phyloP scores from a whole-genome alignment of 2,113 vertebrate species.

The Cheirogaleus medius region DNA sequence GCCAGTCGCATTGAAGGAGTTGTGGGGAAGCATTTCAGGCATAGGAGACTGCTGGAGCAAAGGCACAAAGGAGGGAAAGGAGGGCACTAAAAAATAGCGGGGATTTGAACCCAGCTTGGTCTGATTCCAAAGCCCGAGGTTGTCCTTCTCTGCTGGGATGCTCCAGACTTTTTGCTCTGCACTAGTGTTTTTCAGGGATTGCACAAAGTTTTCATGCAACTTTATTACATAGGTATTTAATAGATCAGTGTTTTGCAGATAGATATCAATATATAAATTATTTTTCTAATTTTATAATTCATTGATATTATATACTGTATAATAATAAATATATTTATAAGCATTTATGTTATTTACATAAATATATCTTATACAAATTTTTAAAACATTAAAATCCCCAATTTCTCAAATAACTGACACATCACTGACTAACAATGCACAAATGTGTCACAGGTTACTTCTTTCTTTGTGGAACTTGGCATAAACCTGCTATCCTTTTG shows the following conservation, averaged over 20 bases:
- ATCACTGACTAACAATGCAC: too few relatives aligned
- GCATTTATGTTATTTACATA: neutral
- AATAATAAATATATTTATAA: neutral
- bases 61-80: neutral
- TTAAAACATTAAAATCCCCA: neutral
- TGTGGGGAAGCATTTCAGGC: neutral
- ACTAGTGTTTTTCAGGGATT: neutral
- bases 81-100: neutral
- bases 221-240: neutral
- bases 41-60: neutral
- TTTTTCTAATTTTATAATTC: neutral
- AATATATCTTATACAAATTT: neutral
- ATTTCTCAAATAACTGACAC: neutral
- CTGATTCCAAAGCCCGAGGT: neutral
- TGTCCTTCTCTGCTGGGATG: fast-evolving
- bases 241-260: neutral
- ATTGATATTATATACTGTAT: neutral
- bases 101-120: neutral
- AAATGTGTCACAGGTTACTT: neutral
- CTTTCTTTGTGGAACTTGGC: neutral
- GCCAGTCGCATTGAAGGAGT: neutral
- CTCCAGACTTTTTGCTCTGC: neutral
- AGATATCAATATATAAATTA: neutral
- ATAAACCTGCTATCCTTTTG: neutral
- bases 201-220: neutral